Percentiles rank a stretch among this genome's conserved stretches.
These are phyloP conservation scores for Paramisgurnus dabryanus DNA, from an alignment of 2,113 vertebrate genomes.

Conservation along the genomic window DNA sequence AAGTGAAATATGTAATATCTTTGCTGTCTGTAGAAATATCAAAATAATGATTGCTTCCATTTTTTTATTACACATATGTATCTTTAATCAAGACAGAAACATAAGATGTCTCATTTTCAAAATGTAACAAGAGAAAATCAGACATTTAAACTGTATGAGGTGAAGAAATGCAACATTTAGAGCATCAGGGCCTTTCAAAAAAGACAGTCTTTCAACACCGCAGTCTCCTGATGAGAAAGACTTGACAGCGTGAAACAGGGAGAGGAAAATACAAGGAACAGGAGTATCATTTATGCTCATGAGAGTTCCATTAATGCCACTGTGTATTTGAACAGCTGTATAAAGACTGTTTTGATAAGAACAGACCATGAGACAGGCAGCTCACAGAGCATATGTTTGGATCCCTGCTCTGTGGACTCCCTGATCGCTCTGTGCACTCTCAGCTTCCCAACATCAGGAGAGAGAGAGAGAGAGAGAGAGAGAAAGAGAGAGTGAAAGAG, in stretches of 20 bases:
- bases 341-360: slow-evolving; percentile 30
- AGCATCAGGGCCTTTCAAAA: background rate
- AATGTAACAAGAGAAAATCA: background rate
- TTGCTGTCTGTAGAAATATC: background rate
- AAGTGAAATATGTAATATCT: background rate
- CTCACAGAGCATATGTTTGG: slow-evolving; percentile 30
- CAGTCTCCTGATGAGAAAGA: slow-evolving; percentile 9
- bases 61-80: too few relatives aligned
- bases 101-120: background rate
- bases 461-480: slow-evolving; percentile 1
- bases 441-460: slow-evolving; percentile 9
- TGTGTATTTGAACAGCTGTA: slow-evolving; percentile 37
- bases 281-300: background rate
- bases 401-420: slow-evolving; percentile 12
- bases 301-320: background rate
- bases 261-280: background rate
- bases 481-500: too few relatives aligned
- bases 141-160: background rate
- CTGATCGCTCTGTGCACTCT: slow-evolving; percentile 21
- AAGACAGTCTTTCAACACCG: background rate
- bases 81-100: background rate
- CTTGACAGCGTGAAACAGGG: background rate
- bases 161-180: background rate
- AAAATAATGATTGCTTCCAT: background rate
- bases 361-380: background rate